Percentiles rank a stretch among this genome's conserved stretches.
phyloP scores from a whole-genome alignment of 2,888 invertebrate genomes.

The Himalopsyche tibetana region DNA sequence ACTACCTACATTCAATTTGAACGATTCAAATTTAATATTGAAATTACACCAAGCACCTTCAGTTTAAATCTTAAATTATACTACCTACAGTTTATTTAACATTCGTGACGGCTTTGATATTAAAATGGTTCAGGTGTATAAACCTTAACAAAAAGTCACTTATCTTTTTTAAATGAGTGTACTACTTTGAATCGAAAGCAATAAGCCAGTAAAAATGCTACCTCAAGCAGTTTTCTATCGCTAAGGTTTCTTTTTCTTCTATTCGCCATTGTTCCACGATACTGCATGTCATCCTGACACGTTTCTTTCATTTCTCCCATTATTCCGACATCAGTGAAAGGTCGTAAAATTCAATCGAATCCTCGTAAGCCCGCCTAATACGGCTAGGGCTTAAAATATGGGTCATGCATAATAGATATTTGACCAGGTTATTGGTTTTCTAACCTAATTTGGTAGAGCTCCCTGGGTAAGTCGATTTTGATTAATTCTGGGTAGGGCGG shows the following conservation, averaged over 20 bases:
- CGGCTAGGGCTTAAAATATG: slow-evolving; percentile 27
- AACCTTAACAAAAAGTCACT: neutral
- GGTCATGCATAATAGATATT: slow-evolving; percentile 42
- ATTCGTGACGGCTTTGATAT: no score
- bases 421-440: slow-evolving; percentile 37
- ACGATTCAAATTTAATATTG: neutral
- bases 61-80: neutral
- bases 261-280: slow-evolving; percentile 19
- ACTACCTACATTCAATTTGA: no score
- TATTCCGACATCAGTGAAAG: slow-evolving; percentile 27
- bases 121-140: no score
- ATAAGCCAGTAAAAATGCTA: slow-evolving; percentile 26
- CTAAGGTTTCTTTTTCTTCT: neutral
- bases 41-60: neutral
- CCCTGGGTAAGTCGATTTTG: neutral
- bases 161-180: neutral
- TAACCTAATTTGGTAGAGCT: slow-evolving; percentile 22
- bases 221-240: slow-evolving; percentile 18
- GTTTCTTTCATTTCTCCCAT: slow-evolving; percentile 16
- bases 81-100: no score
- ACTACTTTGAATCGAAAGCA: neutral
- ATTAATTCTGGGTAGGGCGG: neutral
- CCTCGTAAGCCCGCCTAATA: slow-evolving; percentile 22
- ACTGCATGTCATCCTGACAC: slow-evolving; percentile 29
- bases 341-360: slow-evolving; percentile 27